Conservation (phyloP, 2,113 vertebrate species). For the Porphyrio hochstetteri region DNA sequence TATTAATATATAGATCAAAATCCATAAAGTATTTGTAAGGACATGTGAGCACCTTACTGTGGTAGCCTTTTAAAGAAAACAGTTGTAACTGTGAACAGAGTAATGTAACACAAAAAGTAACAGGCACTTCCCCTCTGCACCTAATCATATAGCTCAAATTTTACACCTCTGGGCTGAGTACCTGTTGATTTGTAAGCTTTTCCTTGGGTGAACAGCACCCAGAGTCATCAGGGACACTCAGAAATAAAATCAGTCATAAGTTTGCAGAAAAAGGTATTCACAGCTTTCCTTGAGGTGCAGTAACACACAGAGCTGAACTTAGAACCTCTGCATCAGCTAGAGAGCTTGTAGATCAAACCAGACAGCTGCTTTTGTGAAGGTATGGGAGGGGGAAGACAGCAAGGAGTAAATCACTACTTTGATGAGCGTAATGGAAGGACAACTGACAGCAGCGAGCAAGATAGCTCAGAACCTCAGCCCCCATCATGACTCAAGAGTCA, state of each 20-base stretch:
- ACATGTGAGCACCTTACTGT: not conserved
- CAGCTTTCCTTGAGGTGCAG: not conserved
- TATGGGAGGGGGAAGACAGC: not conserved
- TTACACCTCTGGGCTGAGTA: not conserved
- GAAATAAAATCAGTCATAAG: not conserved
- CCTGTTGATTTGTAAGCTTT: not conserved
- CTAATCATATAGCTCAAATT: not conserved
- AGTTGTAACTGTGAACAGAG: not conserved
- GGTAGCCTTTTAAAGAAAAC: not conserved
- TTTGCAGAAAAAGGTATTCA: not conserved
- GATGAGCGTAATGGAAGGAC: not conserved
- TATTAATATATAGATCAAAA: not conserved
- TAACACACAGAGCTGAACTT: not conserved
- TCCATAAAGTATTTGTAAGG: not conserved
- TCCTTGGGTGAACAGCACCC: not conserved
- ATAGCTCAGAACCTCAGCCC: not conserved
- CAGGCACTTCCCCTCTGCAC: not conserved
- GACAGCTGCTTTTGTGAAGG: not conserved
- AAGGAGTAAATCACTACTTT: not conserved
- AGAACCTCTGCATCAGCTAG: not conserved
- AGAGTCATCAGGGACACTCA: not conserved
- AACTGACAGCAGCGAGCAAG: not conserved
- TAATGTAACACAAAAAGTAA: not conserved
- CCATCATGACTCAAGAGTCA: not conserved
- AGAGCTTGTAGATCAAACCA: not conserved